phyloP scores from a whole-genome alignment of 2,888 invertebrate species.

The Dryocosmus kuriphilus region DNA sequence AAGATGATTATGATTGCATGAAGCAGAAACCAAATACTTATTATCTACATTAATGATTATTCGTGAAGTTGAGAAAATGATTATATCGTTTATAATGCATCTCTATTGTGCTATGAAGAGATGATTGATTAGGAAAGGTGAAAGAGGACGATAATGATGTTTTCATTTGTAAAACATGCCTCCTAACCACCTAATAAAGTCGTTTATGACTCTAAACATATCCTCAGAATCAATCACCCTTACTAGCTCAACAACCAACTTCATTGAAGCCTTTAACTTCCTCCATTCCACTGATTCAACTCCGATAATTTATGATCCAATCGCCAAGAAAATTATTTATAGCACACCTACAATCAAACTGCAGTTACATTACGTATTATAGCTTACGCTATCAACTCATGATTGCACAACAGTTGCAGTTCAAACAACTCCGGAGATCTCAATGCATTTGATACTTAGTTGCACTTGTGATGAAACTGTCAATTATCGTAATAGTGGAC shows the following conservation, averaged over 20 bases:
- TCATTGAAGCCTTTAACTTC: background rate
- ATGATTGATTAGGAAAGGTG: background rate
- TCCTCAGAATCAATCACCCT: background rate
- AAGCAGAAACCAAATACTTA: background rate
- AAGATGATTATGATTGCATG: background rate
- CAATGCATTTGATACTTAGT: conserved; percentile 1
- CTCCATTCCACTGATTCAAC: conserved; percentile 3
- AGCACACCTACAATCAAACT: background rate
- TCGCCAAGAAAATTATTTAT: conserved; percentile 13
- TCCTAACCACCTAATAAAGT: background rate
- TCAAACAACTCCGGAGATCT: background rate
- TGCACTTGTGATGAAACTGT: conserved; percentile 9
- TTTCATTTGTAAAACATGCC: background rate
- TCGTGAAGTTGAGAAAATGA: background rate
- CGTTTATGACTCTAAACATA: background rate
- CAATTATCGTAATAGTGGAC: background rate
- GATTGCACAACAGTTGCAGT: conserved; percentile 17
- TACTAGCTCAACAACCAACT: background rate
- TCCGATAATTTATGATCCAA: background rate
- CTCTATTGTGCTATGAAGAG: background rate
- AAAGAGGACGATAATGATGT: background rate
- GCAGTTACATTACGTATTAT: background rate
- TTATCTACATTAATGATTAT: background rate
- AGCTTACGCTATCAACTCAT: conserved; percentile 11
- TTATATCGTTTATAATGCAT: background rate